Evolutionary conservation across 2,113 vertebrate species (phyloP), one percentile per base, ranked within the genome.

Genomic region (Rhea americana): DNA sequence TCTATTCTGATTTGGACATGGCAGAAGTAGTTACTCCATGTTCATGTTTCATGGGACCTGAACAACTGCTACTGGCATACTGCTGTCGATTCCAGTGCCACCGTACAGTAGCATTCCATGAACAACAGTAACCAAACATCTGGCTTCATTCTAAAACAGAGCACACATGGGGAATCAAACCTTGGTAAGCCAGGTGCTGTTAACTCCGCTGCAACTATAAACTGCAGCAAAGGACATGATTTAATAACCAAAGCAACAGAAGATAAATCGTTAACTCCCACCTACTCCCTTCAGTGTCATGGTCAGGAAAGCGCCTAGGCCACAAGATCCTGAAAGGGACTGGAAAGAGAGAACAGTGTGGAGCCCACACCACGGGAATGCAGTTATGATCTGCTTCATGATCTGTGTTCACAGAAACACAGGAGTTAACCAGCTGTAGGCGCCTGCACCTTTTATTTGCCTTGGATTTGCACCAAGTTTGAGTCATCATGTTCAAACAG

Each of bases 401-500:
- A 8, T 35, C 21, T 62, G n/a, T 2, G 1, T 12, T 48, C 30
- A 9, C 77, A 45, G 91, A 21, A 1, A 5, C 58, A 47, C 66
- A 74, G 55, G 94, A 50, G 96, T 96, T 96, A 96, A 96, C 18
- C 18, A 7, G 11, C 30, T 3, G 16, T 4, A 41, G 51, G 58
- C 0, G 25, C 82, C 91, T 37, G 89, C 87, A 71, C 85, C 91
- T 91, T 95, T 53, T 88, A 14, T 95, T 93, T 94, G 82, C 77
- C 79, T 96, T 96, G 96, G 95, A 94, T 78, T 68, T 20, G 24
- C 39, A 45, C 93, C 95, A 90, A 43, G 68, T 83, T 89, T 95
- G 94, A 96, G 88, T 97, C 95, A 96, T 67, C 70, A 32, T 19
- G 22, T 79, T 85, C 95, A 91, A 95, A 95, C 73, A 92, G 56